Base-by-base conservation (phyloP, 2,797 vertebrate species). In the Denticeps clupeoides region DNA sequence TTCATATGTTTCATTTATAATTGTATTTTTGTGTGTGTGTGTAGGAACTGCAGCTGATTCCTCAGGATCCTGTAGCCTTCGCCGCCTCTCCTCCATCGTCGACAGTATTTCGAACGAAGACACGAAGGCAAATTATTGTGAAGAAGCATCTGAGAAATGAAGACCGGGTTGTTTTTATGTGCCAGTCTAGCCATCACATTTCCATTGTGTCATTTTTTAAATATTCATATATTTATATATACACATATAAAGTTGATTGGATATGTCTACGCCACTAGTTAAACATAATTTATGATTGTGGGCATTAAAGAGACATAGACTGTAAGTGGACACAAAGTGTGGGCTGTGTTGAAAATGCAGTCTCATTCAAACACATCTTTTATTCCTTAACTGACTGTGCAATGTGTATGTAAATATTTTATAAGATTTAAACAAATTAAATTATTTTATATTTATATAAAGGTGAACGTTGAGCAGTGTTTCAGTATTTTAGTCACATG, bases 21-120 rank as follows among this genome's bases (percentile, higher is more conserved):
- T n/a, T n/a, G n/a, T n/a, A n/a, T 47, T 19, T 16, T 15, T n/a
- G 5, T 15, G 22, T 6, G 41, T 23, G 43, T 22, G 51, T 62
- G 51, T 60, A 80, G 88, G 76, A 56, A 54, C 71, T 48, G 61
- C 53, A 46, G 44, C 67, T 0, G 90, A 91, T 57, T 83, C 89
- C 1, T 83, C 89, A 0, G 89, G 83, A 1, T 87, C 90, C 33
- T 88, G 88, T 72, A 97, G 94, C 65, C 90, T 97, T 9, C 87
- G 88, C 33, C 88, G 87, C 13, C 87, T 98, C 29, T 97, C 93
- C 19, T 98, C 93, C 21, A 98, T 98, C 40, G 94, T 98, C 65
- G 86, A 96, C 83, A 96, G 94, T 65, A 97, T 98, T 73, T 88
- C 89, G 55, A 90, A 70, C 0, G 87, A 89, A 22, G 87, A 91